A percentile compares a stretch with the other conserved stretches of the same genome.
Conservation (phyloP, 2,113 vertebrate species). For the Clarias magur region DNA sequence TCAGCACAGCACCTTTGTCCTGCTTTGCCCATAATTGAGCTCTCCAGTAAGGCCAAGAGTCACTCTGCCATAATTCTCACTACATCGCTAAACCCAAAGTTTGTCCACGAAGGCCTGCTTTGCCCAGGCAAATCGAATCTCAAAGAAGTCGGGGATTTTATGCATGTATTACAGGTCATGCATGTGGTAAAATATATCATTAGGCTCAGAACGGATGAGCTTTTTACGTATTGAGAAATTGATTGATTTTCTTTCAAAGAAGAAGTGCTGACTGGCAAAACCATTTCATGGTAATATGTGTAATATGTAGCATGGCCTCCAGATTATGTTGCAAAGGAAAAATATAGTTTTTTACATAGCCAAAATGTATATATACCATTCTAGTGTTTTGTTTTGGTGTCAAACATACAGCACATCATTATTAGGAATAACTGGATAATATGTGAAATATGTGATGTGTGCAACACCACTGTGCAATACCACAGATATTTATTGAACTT, state of each 20-base stretch:
- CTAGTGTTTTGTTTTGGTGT: not conserved
- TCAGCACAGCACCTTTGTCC: conserved; percentile 21
- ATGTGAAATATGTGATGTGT: no score
- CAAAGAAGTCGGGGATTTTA: conserved; percentile 10
- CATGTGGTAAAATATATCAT: conserved; percentile 28
- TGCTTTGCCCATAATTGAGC: conserved; percentile 40
- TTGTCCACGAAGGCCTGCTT: conserved; percentile 6
- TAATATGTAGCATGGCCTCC: not conserved
- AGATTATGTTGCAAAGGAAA: not conserved
- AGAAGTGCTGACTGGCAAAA: not conserved
- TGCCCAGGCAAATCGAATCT: conserved; percentile 36
- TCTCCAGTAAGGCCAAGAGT: conserved; percentile 25
- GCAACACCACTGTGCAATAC: no score
- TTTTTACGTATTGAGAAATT: conserved; percentile 12
- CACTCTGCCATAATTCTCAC: conserved; percentile 27
- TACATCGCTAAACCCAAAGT: conserved; percentile 26
- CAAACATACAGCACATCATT: not conserved
- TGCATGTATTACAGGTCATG: conserved; percentile 20
- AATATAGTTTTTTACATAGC: not conserved
- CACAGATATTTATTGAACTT: no score
- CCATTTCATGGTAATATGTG: not conserved
- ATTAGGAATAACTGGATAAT: not conserved
- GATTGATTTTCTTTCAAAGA: conserved; percentile 9
- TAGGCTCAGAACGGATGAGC: conserved; percentile 32
- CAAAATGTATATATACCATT: not conserved